Conservation (phyloP, 2,797 vertebrate genomes). For the Pempheris klunzingeri region DNA sequence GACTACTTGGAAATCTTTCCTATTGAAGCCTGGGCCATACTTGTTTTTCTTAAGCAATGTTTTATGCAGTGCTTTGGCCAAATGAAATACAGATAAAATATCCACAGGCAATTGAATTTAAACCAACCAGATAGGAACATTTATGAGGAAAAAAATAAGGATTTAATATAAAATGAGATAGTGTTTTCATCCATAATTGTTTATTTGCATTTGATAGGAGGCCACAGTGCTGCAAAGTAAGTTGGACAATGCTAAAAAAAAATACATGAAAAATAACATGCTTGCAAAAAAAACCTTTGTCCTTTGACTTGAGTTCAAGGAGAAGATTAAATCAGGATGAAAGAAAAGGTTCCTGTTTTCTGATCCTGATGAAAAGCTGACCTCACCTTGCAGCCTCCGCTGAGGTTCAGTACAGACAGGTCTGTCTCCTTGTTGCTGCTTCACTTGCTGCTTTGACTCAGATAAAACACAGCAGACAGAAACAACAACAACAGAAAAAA, state of each 20-base stretch:
- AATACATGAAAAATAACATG: neutral
- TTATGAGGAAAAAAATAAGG: neutral
- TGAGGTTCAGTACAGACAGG: slow-evolving; percentile 9
- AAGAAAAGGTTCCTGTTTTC: neutral
- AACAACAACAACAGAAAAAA: slow-evolving; percentile 23
- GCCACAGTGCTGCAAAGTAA: neutral
- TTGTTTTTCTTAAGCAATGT: slow-evolving; percentile 27
- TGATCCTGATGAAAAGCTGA: neutral
- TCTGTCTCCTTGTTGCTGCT: slow-evolving; percentile 14
- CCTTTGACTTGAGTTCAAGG: neutral
- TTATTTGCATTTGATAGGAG: neutral
- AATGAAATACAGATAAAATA: slow-evolving; percentile 27
- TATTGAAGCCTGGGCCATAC: slow-evolving; percentile 19
- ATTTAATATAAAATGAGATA: neutral
- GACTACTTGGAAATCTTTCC: slow-evolving; percentile 21
- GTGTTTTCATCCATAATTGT: neutral
- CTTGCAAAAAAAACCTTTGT: neutral
- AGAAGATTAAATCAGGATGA: slow-evolving; percentile 5
- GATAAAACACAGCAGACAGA: slow-evolving; percentile 27
- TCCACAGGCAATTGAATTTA: neutral
- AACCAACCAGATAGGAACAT: neutral
- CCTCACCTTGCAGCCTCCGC: slow-evolving; percentile 7
- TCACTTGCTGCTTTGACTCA: slow-evolving; percentile 30
- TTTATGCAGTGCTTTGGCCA: slow-evolving; percentile 20
- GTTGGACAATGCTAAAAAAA: neutral